phyloP scores from a whole-genome alignment of 1,140 invertebrate genomes.

The Papilio xuthus region DNA sequence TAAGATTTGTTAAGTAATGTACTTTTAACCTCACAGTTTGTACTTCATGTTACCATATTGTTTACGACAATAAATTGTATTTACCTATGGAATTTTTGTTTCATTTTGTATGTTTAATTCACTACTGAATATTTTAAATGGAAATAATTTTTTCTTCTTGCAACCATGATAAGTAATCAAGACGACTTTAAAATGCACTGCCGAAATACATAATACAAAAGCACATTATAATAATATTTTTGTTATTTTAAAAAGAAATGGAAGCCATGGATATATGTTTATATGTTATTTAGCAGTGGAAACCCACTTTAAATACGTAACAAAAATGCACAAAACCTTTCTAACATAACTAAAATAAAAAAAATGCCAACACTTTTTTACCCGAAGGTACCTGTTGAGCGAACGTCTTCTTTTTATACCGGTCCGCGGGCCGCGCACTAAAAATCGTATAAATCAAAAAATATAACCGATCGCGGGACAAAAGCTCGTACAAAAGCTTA shows the following conservation, averaged over 20 bases:
- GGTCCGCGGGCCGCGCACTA: slow-evolving; percentile 63
- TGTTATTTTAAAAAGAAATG: too few species aligned
- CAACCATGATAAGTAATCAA: not conserved
- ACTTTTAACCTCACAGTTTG: slow-evolving; percentile 21
- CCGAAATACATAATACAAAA: too few species aligned
- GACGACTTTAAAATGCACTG: not conserved
- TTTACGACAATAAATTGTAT: slow-evolving; percentile 37
- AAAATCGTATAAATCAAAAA: slow-evolving; percentile 80
- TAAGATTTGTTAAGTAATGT: not conserved
- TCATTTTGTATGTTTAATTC: not conserved
- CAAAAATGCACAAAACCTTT: not conserved
- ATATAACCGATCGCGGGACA: slow-evolving; percentile 75
- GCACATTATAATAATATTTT: too few species aligned
- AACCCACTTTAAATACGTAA: not conserved
- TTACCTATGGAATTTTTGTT: slow-evolving; percentile 20
- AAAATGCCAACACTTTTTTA: slow-evolving; percentile 44
- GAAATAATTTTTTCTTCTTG: not conserved
- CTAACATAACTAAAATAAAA: not conserved
- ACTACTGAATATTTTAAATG: not conserved
- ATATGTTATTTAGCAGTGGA: too few species aligned
- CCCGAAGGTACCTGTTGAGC: slow-evolving; percentile 74
- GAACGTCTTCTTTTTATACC: slow-evolving; percentile 71
- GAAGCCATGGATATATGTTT: too few species aligned
- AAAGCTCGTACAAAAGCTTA: slow-evolving; percentile 72
- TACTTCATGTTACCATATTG: slow-evolving; percentile 37